These are phyloP conservation scores for Excalfactoria chinensis DNA, from an alignment of 2,113 vertebrate species.

Conservation along the genomic window DNA sequence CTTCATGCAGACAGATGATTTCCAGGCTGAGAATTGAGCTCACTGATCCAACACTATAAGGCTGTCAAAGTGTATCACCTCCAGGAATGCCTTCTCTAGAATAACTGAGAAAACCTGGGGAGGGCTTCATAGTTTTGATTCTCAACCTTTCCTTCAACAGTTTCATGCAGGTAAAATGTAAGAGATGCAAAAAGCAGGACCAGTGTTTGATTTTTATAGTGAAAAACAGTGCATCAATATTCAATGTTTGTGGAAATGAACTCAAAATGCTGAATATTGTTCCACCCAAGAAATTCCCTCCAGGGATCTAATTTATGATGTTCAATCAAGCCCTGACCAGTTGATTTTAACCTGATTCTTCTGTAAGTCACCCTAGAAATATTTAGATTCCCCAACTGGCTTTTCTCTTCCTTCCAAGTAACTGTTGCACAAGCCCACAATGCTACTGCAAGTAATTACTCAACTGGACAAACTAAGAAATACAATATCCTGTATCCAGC, in stretches of 20 bases:
- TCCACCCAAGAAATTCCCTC: neutral
- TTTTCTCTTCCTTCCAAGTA: constrained; percentile 55
- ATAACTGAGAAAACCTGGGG: neutral
- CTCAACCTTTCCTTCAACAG: neutral
- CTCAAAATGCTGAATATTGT: neutral
- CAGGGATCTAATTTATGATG: constrained; percentile 13
- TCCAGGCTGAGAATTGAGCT: constrained; percentile 17
- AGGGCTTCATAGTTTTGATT: neutral
- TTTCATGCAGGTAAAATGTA: neutral
- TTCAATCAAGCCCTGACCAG: constrained; percentile 14
- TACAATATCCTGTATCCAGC: constrained; percentile 62
- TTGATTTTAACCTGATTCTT: constrained; percentile 58
- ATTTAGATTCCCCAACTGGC: constrained; percentile 44
- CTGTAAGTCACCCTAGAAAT: constrained; percentile 48
- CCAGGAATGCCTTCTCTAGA: neutral
- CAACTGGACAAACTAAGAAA: constrained; percentile 59
- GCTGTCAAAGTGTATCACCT: neutral
- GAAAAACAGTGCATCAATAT: neutral
- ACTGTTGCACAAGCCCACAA: neutral
- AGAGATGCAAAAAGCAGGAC: neutral
- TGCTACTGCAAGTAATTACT: constrained; percentile 45
- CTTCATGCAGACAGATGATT: constrained; percentile 3
- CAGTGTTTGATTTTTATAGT: neutral
- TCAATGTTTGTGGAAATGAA: neutral
- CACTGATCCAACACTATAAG: neutral